Percentiles rank a stretch among this genome's conserved stretches.
phyloP scores from a whole-genome alignment of 23 tunicate species.

The Pegea sp. region DNA sequence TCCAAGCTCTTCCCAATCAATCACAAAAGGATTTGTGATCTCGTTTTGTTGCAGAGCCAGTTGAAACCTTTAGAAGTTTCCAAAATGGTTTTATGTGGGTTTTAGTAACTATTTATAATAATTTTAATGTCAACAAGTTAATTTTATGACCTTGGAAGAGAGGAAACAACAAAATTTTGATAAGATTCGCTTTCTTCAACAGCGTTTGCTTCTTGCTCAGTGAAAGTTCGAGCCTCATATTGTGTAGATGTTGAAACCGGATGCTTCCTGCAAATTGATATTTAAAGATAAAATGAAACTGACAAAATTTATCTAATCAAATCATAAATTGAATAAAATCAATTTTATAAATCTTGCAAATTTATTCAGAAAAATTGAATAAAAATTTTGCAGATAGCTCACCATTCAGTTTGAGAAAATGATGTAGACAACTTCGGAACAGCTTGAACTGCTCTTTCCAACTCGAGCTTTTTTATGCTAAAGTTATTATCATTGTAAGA shows the following conservation, averaged over 20 bases:
- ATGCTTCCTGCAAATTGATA: conserved; percentile 30
- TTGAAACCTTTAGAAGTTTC: conserved; percentile 38
- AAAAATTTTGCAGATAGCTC: neutral
- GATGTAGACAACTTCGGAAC: conserved; percentile 38
- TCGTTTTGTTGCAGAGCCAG: conserved; percentile 67
- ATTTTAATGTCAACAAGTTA: too few relatives aligned
- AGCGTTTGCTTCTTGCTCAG: conserved; percentile 23
- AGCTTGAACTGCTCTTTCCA: conserved; percentile 48
- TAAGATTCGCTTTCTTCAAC: conserved; percentile 15
- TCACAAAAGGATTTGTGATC: conserved; percentile 51
- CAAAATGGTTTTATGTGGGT: too few relatives aligned
- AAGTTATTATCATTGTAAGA: conserved; percentile 36
- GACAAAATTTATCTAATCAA: neutral
- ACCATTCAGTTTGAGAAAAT: conserved; percentile 67
- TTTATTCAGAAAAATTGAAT: neutral
- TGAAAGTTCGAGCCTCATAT: conserved; percentile 36
- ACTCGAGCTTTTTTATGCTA: conserved; percentile 20
- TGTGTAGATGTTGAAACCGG: conserved; percentile 69
- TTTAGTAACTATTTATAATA: too few relatives aligned
- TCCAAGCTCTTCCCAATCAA: conserved; percentile 74
- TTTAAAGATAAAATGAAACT: neutral
- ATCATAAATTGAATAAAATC: too few relatives aligned
- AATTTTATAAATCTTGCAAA: neutral
- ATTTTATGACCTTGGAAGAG: conserved; percentile 60
- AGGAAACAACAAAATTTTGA: conserved; percentile 15